Conservation (phyloP, 2,113 vertebrate species). For the Ancistrus triradiatus region DNA sequence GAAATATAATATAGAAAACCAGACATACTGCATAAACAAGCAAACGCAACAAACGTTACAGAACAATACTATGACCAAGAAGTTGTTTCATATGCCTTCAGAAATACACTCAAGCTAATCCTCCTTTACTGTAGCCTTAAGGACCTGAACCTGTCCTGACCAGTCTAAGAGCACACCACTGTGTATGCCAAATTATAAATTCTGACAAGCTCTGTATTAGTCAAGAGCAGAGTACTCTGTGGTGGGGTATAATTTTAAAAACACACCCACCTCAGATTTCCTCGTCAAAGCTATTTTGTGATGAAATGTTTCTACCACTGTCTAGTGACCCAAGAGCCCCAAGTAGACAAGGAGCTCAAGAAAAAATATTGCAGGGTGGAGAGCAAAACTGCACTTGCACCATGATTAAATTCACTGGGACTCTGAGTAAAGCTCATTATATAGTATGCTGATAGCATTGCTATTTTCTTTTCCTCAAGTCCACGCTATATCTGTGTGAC, state of each 20-base stretch:
- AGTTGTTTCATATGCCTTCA: neutral
- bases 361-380: neutral
- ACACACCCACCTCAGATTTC: slow-evolving; percentile 41
- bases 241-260: slow-evolving; percentile 33
- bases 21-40: too few relatives aligned
- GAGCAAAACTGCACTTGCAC: neutral
- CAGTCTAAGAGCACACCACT: neutral
- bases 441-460: too few relatives aligned
- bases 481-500: neutral
- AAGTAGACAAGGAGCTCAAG: too few relatives aligned
- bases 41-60: too few relatives aligned
- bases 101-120: neutral
- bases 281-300: slow-evolving; percentile 1
- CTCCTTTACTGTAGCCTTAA: neutral
- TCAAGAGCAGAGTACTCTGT: neutral
- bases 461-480: too few relatives aligned
- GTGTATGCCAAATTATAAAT: neutral
- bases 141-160: neutral
- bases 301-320: too few relatives aligned
- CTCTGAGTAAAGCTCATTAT: too few relatives aligned
- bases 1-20: too few relatives aligned
- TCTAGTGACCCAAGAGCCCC: too few relatives aligned
- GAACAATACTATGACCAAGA: too few relatives aligned
- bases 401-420: too few relatives aligned
- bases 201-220: neutral